Evolutionary conservation across 2,888 invertebrate species (phyloP), one percentile per base, ranked within the genome.

Genomic region (Xanthia icteritia): DNA sequence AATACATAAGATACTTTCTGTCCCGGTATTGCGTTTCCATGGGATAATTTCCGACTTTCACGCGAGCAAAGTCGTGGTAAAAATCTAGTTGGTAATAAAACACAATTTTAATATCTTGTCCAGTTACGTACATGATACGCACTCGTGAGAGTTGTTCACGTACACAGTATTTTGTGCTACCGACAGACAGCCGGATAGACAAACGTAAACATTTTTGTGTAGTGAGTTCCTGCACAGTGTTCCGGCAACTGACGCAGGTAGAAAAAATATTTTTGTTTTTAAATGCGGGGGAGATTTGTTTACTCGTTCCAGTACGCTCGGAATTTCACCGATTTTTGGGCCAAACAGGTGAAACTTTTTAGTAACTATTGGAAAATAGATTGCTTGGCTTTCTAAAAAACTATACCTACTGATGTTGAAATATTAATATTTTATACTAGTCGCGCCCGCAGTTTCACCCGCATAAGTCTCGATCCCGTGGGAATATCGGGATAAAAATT

Each of bases 201-300:
- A 61, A 77, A 81, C 76, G 54, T 86, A 85, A 85, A 86, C 84
- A 86, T 65, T 72, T 66, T 74, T 70, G 64, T 48, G 64, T 69
- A 36, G 31, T 61, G 79, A 77, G 76, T 76, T 74, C 76, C 77
- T 86, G 85, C 66, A 74, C 61, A 77, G 74, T 77, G 84, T 68
- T 60, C 66, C 63, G 71, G 68, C 71, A 64, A 74, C 39, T 48
- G 67, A 65, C n/a, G 42, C 60, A 48, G 61, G 71, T 65, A 17
- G n/a, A 51, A 65, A 67, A 61, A 68, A 69, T 31, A 42, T 78
- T 66, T 73, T 73, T 66, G 17, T 66, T 71, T 71, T 67, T 56
- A 66, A 56, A 81, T 75, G 42, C 15, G 23, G 11, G 11, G 17
- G 56, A 27, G 69, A 56, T 75, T 80, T 80, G 70, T 84, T 84